A percentile compares a stretch with the other conserved stretches of the same genome.
These are phyloP conservation scores for Patella ulyssiponensis DNA, from an alignment of 2,888 invertebrate genomes.

Conservation along the genomic window DNA sequence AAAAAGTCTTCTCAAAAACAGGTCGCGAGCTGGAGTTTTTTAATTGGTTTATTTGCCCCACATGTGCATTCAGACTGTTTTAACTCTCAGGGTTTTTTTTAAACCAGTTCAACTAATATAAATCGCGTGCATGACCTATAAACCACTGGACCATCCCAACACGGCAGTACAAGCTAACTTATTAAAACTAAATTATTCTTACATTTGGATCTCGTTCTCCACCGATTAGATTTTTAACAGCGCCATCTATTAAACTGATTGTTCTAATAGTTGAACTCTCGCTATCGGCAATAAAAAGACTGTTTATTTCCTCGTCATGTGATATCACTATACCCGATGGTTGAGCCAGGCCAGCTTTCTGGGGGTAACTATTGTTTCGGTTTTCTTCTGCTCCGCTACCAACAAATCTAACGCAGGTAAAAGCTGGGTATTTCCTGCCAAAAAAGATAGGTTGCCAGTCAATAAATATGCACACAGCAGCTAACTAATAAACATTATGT, in stretches of 20 bases:
- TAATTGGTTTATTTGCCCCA: no score
- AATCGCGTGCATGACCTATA: not conserved
- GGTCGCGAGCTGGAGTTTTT: no score
- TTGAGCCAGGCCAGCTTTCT: slow-evolving; percentile 91
- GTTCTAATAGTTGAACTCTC: slow-evolving; percentile 90
- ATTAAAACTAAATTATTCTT: slow-evolving; percentile 44
- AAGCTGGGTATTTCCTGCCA: slow-evolving; percentile 73
- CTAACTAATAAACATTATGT: no score
- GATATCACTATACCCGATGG: slow-evolving; percentile 82
- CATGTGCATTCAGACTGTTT: no score
- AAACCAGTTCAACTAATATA: no score
- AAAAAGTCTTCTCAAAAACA: no score
- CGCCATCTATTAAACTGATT: slow-evolving; percentile 82
- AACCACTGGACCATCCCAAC: not conserved
- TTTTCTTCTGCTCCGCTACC: slow-evolving; percentile 93
- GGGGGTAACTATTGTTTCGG: slow-evolving; percentile 89
- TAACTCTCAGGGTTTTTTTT: no score
- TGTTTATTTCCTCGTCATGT: slow-evolving; percentile 23
- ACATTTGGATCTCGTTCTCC: slow-evolving; percentile 89
- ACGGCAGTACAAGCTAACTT: not conserved
- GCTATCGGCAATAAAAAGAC: slow-evolving; percentile 88
- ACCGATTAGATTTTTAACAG: slow-evolving; percentile 87
- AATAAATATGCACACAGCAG: no score
- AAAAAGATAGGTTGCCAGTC: not conserved
- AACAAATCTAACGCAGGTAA: slow-evolving; percentile 76